Evolutionary conservation across 2,113 vertebrate genomes (phyloP), one percentile per base, ranked within the genome.

Genomic region (Mesitornis unicolor): DNA sequence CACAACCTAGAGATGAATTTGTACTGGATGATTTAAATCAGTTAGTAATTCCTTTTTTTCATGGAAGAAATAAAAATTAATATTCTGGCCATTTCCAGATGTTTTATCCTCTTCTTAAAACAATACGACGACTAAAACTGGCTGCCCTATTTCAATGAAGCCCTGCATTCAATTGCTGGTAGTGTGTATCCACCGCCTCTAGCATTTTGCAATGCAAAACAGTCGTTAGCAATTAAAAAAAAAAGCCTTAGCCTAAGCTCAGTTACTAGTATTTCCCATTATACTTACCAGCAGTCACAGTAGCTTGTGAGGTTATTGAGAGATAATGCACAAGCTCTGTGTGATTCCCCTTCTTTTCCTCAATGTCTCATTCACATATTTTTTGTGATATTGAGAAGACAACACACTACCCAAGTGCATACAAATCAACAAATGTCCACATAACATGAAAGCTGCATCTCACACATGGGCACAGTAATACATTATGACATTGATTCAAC

Each of bases 81-180:
- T 25, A 11, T 65, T 87, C 74, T 80, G 69, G 76, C 31, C 16
- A 42, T 81, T 96, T 91, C 71, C 80, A 83, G 80, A 91, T 65
- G 88, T 65, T 87, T 79, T 88, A 28, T 48, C 22, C 73, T 73
- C 47, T 78, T 60, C 51, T 88, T 71, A 56, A 87, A 91, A 96
- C 90, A 96, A 87, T 84, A 75, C 45, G 48, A 21, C 29, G 70
- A 71, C 47, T 85, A 33, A 83, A 95, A 71, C 63, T 77, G 36
- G 47, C 59, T 83, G 86, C 33, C 21, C 43, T 87, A 16, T 70
- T 95, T 89, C 84, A 95, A 2, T 36, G 54, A 91, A 94, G 35
- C 14, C 42, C 51, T 35, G 38, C 26, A 45, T 87, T 93, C 59
- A 64, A 35, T 53, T 1, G 7, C 67, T 83, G 50, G 47, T 92